These are phyloP conservation scores for Chrysopilus asiliformis DNA, from an alignment of 2,888 invertebrate genomes.

Conservation along the genomic window DNA sequence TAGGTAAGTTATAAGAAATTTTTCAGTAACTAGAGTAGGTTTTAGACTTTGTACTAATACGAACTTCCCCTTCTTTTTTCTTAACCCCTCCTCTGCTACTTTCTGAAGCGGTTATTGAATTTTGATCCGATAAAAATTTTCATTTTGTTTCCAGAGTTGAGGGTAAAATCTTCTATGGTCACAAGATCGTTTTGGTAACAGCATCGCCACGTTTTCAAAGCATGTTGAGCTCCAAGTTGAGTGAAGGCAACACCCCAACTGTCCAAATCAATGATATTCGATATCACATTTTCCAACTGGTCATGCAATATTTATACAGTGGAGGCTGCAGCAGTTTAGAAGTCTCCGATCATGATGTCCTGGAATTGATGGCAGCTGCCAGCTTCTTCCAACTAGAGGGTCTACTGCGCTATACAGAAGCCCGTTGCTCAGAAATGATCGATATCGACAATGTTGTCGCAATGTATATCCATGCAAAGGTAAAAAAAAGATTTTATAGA, in stretches of 20 bases:
- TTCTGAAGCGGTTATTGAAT: too few species aligned
- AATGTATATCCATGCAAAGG: constrained; percentile 88
- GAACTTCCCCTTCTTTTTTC: too few species aligned
- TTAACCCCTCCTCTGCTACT: too few species aligned
- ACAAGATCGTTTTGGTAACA: constrained; percentile 85
- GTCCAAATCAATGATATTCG: constrained; percentile 87
- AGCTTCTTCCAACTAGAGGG: constrained; percentile 84
- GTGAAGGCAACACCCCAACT: constrained; percentile 63
- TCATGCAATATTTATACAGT: constrained; percentile 86
- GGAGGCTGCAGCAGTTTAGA: constrained; percentile 70
- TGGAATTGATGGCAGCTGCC: constrained; percentile 82
- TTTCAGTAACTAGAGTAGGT: background rate
- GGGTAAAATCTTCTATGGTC: constrained; percentile 81
- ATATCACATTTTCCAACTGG: constrained; percentile 86
- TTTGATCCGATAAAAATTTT: background rate
- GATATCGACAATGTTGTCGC: constrained; percentile 81
- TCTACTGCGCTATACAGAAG: constrained; percentile 71
- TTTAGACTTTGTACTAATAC: too few species aligned
- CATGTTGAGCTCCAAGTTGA: constrained; percentile 65
- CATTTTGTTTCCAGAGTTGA: constrained; percentile 49
- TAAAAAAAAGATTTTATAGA: constrained; percentile 33
- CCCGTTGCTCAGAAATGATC: constrained; percentile 69
- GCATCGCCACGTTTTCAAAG: constrained; percentile 75
- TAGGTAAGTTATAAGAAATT: constrained; percentile 32
- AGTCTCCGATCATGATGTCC: constrained; percentile 64